phyloP scores from a whole-genome alignment of 1,140 invertebrate species.

The Latrodectus geometricus region DNA sequence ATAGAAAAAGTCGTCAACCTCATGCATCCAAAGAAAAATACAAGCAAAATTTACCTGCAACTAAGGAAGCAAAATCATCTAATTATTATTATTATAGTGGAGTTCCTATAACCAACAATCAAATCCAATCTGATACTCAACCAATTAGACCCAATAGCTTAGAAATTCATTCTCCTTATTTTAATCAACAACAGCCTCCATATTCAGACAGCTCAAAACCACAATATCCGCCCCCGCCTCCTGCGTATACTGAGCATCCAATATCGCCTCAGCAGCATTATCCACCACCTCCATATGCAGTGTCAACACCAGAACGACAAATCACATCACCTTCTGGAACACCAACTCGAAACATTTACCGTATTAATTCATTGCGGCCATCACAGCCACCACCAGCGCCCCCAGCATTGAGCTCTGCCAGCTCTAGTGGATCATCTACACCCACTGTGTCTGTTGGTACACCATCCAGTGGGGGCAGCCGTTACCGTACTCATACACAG shows the following conservation, averaged over 20 bases:
- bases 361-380: constrained; percentile 40
- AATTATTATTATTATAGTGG: constrained; percentile 34
- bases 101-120: constrained; percentile 68
- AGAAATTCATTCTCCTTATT: constrained; percentile 69
- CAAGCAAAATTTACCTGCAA: constrained; percentile 79
- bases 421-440: constrained; percentile 70
- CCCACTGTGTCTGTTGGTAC: constrained; percentile 74
- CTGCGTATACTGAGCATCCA: constrained; percentile 63
- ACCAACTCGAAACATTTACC: constrained; percentile 40
- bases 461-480: constrained; percentile 74
- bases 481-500: constrained; percentile 71
- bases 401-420: constrained; percentile 62
- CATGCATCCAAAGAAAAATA: constrained; percentile 88
- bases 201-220: constrained; percentile 63
- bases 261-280: constrained; percentile 63
- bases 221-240: constrained; percentile 65
- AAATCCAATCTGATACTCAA: constrained; percentile 48
- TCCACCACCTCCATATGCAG: constrained; percentile 61
- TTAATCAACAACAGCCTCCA: constrained; percentile 43
- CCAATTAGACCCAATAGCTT: constrained; percentile 82
- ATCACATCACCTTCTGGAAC: constrained; percentile 40
- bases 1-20: constrained; percentile 85
- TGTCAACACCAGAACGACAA: constrained; percentile 68
- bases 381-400: constrained; percentile 64
- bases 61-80: constrained; percentile 60